Evolutionary conservation across 2,888 invertebrate species (phyloP), one percentile per base, ranked within the genome.

Genomic region (Buathra laborator): DNA sequence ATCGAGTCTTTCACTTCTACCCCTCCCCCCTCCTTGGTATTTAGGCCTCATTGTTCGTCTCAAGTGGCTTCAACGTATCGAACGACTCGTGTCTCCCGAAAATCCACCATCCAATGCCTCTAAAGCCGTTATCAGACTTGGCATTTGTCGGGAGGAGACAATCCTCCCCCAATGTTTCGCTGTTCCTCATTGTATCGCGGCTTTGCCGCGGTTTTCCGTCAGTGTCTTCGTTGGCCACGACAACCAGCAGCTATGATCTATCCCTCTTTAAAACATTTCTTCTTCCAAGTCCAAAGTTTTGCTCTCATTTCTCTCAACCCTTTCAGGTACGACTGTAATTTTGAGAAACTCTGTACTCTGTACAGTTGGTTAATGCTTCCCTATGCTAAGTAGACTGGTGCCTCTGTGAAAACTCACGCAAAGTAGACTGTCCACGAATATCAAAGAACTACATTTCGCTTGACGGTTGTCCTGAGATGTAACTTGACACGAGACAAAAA

Each of bases 1-100:
- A 48, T 37, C 37, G 37, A 44, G 72, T 43, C 74, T 70, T 74
- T 53, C 56, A 16, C 46, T n/a, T 62, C 29, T n/a, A n/a, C 37
- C 37, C 5, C 7, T 6, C 37, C 68, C 16, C 1, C 19, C 5
- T 14, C 74, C 37, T 59, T 70, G 80, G 64, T 80, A 85, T 85
- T 85, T 85, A 81, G 81, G 66, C 53, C 78, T 82, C 79, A 86
- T 86, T 86, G 86, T 86, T 84, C 81, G 46, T 76, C 76, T 29
- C 59, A 6, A 82, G 86, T 67, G 75, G 48, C 12, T 71, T 76
- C 67, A 51, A 48, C 32, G 56, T 71, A 81, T 81, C 59, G 78
- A 84, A 81, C 70, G 64, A 64, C 75, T 84, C 53, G 48, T 62
- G 46, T 44, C 46, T 44, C 16, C 37, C 46, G 51, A 74, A 75